Base-by-base conservation (phyloP, 2,888 invertebrate genomes). In the Bellardia bayeri region DNA sequence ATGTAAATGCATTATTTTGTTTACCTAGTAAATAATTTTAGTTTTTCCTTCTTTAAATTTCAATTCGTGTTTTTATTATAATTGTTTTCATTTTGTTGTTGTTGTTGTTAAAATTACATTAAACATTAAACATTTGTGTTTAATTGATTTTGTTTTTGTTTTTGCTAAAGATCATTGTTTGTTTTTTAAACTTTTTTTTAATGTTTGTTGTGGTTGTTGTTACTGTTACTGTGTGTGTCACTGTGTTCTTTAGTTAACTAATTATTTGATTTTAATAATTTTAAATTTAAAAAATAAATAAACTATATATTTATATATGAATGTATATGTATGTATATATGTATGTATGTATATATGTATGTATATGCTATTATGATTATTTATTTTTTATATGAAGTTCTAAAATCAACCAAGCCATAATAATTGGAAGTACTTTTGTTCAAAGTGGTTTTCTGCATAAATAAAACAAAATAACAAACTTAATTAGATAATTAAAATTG, bases 1-100 rank as follows among this genome's bases (percentile, higher is more conserved):
- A 89, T 89, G 90, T 89, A 89, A 89, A 89, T 89, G 88, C 89
- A 89, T 81, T 87, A 82, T 86, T 89, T 88, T 86, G 83, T 86
- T 85, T 82, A 72, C 61, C 76, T 82, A 85, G 61, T 82, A 85
- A 74, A 74, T 82, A 85, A 45, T 82, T 74, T 78, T 51, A 63
- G n/a, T 56, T 9, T 74, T 49, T 71, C 3, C 51, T 40, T 14
- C 9, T 64, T 74, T 42, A 49, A 23, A 11, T 78, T 72, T 66
- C n/a, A 63, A 49, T 80, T 69, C 16, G 78, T 64, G 30, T 66
- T 63, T 23, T 54, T 64, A 7, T 33, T 45, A 42, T 68, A 13
- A 33, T n/a, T 56, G 58, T 49, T 49, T 49, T 14, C 7, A 14
- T 74, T 42, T 33, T 71, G 11, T 56, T 71, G 23, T 40, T n/a